Base-by-base conservation (phyloP, 2,888 invertebrate genomes). In the Coenonympha arcania region DNA sequence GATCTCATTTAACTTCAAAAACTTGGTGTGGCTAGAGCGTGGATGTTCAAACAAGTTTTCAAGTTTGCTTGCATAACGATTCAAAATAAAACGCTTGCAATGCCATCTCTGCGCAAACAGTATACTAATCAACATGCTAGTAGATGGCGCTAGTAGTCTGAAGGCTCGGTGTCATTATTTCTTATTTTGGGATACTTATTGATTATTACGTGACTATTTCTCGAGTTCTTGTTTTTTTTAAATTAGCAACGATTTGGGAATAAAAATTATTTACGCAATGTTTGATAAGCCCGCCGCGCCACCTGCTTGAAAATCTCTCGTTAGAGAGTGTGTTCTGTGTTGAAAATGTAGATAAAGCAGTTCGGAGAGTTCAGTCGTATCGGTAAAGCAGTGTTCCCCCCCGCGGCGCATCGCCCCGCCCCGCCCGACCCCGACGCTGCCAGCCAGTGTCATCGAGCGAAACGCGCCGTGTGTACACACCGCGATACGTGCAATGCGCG, bases 381-480 rank as follows among this genome's bases (percentile, higher is more conserved):
- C 70, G 73, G 66, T 65, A 69, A 64, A 65, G 52, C 64, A 63
- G 69, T 34, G 31, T 15, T 66, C 69, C 73, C 74, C 71, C 71
- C 69, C 65, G 59, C 62, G 52, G 53, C 61, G 69, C 63, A 67
- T 64, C 62, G 63, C 73, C 13, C 31, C 43, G 31, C 43, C 43
- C 31, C 43, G 43, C 43, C 42, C 67, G 77, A 66, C 58, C 58
- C 60, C 62, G 56, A 67, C 62, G 59, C 58, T 50, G 15, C 30
- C 58, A 67, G 66, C 73, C 82, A 84, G 85, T 84, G 73, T 75
- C 77, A 85, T 84, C 83, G 85, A 85, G 85, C 83, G 84, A 74
- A 65, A 76, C 75, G 72, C 62, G 67, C 69, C 68, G 84, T 66
- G 76, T 71, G 78, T 77, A 77, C 77, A 67, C 66, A 64, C 47